Percentiles rank a stretch among this genome's conserved stretches.
These are phyloP conservation scores for Dasypus novemcinctus DNA, from an alignment of 2,113 vertebrate species.

Conservation along the genomic window DNA sequence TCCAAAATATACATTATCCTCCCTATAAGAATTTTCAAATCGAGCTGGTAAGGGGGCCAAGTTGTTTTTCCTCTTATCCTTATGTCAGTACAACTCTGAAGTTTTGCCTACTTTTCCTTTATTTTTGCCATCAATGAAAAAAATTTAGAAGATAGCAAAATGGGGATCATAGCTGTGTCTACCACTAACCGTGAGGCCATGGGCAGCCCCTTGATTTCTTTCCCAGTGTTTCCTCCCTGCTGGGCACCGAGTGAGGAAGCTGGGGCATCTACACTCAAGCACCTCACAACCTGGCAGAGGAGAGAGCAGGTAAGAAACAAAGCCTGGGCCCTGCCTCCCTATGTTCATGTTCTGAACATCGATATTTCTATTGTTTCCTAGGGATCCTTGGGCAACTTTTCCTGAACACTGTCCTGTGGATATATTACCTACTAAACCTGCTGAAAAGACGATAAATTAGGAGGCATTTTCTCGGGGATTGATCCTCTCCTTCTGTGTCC, in stretches of 20 bases:
- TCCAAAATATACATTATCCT: not conserved
- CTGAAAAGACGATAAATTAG: slow-evolving; percentile 48
- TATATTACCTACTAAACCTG: slow-evolving; percentile 20
- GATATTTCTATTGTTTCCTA: slow-evolving; percentile 24
- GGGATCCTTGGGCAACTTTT: not conserved
- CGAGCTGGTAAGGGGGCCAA: not conserved
- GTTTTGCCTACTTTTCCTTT: not conserved
- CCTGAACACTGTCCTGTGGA: not conserved
- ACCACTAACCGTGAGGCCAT: not conserved
- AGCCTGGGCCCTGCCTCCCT: not conserved
- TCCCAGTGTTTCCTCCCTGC: not conserved
- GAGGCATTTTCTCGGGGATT: not conserved
- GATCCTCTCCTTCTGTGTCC: not conserved
- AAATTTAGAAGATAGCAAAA: not conserved
- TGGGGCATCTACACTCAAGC: not conserved
- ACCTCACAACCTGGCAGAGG: not conserved
- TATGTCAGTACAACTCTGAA: not conserved
- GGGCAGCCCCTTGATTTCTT: not conserved
- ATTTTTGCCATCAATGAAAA: not conserved
- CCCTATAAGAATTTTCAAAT: not conserved
- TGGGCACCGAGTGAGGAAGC: not conserved
- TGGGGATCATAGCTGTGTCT: not conserved
- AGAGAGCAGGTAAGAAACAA: not conserved
- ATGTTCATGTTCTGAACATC: not conserved
- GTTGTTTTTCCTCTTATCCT: not conserved